Percentiles rank a stretch among this genome's conserved stretches.
Evolutionary conservation across 2,888 invertebrate species (phyloP).

Genomic region (Polydrusus tereticollis): DNA sequence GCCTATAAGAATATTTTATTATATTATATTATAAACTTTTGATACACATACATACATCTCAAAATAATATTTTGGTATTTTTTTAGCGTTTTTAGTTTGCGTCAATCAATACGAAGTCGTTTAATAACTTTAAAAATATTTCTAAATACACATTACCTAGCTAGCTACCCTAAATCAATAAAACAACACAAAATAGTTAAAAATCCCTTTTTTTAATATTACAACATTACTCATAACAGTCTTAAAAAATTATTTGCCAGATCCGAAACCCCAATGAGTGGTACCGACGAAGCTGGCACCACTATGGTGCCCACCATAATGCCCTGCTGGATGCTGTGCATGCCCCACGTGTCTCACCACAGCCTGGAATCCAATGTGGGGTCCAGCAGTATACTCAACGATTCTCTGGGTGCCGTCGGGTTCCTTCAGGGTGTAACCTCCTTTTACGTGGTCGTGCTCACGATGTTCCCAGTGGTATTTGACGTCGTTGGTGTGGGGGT

Average conservation of each 20-base stretch:
- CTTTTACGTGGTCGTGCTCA: conserved; percentile 63
- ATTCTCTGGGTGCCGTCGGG: conserved; percentile 64
- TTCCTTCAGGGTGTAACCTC: conserved; percentile 62
- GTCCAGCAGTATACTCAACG: conserved; percentile 62
- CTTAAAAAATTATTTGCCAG: conserved; percentile 8
- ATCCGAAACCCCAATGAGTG: conserved; percentile 53
- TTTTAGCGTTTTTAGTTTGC: no score
- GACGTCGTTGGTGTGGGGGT: conserved; percentile 64
- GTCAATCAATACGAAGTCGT: no score
- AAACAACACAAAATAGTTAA: no score
- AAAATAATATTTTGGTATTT: no score
- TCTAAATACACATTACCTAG: no score
- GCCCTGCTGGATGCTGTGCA: conserved; percentile 56
- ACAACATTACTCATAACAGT: no score
- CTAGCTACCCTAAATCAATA: no score
- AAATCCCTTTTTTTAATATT: no score
- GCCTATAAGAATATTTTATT: no score
- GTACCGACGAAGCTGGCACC: conserved; percentile 56
- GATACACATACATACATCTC: no score
- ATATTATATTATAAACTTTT: no score
- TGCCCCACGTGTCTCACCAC: conserved; percentile 54
- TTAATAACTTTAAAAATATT: no score
- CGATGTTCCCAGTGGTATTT: conserved; percentile 63
- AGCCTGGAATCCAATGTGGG: conserved; percentile 56
- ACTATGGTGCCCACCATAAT: conserved; percentile 51